A percentile compares a stretch with the other conserved stretches of the same genome.
phyloP scores from a whole-genome alignment of 2,888 invertebrate genomes.

The Drosophila paracracens region DNA sequence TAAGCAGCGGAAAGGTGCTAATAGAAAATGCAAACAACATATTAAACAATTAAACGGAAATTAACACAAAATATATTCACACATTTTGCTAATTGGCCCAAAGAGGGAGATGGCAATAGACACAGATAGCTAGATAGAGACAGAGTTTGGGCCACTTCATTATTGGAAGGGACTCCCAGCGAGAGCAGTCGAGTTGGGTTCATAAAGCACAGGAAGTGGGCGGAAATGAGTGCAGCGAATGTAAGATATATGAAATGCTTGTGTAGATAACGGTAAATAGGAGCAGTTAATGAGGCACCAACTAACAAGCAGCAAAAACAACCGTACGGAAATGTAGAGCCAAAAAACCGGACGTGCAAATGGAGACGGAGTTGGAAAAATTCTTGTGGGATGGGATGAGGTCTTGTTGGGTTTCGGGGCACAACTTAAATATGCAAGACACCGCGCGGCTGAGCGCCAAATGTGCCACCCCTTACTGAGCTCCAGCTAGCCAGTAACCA shows the following conservation, averaged over 20 bases:
- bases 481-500: constrained; percentile 4
- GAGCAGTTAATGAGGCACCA: constrained; percentile 49
- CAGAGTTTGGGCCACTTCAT: constrained; percentile 44
- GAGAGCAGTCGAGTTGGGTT: constrained; percentile 17
- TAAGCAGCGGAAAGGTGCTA: constrained; percentile 62
- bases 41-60: constrained; percentile 79
- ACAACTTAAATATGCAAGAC: constrained; percentile 76
- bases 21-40: constrained; percentile 75
- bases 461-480: constrained; percentile 53
- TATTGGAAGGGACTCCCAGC: constrained; percentile 34
- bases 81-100: constrained; percentile 60
- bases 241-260: constrained; percentile 32
- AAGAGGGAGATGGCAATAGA: background rate
- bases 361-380: background rate
- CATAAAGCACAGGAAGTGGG: constrained; percentile 48
- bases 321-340: constrained; percentile 58
- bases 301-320: constrained; percentile 49
- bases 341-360: constrained; percentile 49
- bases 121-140: background rate
- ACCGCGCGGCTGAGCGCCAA: constrained; percentile 68
- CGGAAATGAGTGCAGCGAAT: constrained; percentile 69
- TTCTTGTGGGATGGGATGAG: background rate
- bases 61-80: constrained; percentile 68
- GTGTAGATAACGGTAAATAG: constrained; percentile 32
- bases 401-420: background rate